Evolutionary conservation across 1,140 invertebrate genomes (phyloP), one percentile per base, ranked within the genome.

Genomic region (Scylla paramamosain): DNA sequence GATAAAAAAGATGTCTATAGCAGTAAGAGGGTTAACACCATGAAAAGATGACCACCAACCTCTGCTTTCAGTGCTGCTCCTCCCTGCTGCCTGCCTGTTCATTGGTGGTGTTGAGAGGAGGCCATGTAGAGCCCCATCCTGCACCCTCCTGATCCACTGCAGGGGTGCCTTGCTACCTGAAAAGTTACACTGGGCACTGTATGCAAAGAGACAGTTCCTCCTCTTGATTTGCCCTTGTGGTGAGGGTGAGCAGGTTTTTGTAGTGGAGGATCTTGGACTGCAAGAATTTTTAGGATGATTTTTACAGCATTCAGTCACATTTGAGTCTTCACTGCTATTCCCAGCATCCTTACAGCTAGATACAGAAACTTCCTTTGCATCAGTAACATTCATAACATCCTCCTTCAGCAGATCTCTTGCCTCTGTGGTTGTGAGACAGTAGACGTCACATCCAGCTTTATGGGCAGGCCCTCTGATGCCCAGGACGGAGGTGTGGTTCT

Each of bases 401-500:
- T 77, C 67, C 67, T 7, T n/a, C 1, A 77, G 67, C 20, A 7
- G n/a, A 20, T 77, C 20, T n/a, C 67, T 77, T n/a, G 67, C 67
- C 67, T 95, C 83, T 88, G 87, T 67, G 20, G 48, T 77, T 46
- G 25, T 83, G 14, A 95, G 32, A 46, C 45, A 92, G 39, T 92
- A 93, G 1, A 95, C 91, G 28, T 46, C 52, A 92, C 46, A 82
- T n/a, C 86, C 91, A 82, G 86, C 86, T 97, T 96, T 12, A 97
- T 92, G 28, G 20, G 94, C 94, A 31, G 67, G 95, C 97, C 98
- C 98, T 96, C 99, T 97, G 98, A 99, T 98, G 28, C 99, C 99
- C 95, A 99, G 97, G 2, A 99, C 98, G 7, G 99, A 99, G 0
- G 99, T 99, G 96, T 99, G 99, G 97, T 99, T 99, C 96, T 99